Evolutionary conservation across 2,888 invertebrate genomes (phyloP).

Genomic region (Drosophila nigritarsus): DNA sequence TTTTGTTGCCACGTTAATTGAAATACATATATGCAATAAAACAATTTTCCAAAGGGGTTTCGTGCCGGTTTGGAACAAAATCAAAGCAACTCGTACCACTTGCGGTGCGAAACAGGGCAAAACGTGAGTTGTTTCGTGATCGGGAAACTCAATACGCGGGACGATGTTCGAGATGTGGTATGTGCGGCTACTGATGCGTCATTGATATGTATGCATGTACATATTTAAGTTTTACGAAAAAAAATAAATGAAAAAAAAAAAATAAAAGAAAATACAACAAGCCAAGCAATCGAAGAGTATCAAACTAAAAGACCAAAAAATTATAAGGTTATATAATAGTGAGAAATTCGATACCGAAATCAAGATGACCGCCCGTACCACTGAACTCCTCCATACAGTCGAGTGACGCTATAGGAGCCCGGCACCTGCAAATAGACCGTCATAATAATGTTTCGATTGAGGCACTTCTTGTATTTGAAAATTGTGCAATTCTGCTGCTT

Average conservation of each 20-base stretch:
- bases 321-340: conserved; percentile 76
- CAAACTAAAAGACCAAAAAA: conserved; percentile 64
- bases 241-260: not conserved
- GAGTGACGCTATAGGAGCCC: conserved; percentile 95
- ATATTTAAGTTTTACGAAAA: not conserved
- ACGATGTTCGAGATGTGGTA: not conserved
- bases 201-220: conserved; percentile 25
- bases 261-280: conserved; percentile 35
- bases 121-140: conserved; percentile 8
- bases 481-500: not conserved
- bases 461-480: not conserved
- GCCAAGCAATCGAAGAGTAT: conserved; percentile 53
- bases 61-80: not conserved
- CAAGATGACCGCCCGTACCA: conserved; percentile 87
- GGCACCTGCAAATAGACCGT: conserved; percentile 88
- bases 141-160: conserved; percentile 2
- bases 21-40: not conserved
- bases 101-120: not conserved
- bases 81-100: conserved; percentile 4
- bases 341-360: conserved; percentile 85
- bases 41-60: conserved; percentile 1
- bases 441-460: not conserved
- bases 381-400: conserved; percentile 98
- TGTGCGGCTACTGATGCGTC: conserved; percentile 1
- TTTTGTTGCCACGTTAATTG: not conserved